phyloP scores from a whole-genome alignment of 2,888 invertebrate genomes.

The Coelinius sp. region DNA sequence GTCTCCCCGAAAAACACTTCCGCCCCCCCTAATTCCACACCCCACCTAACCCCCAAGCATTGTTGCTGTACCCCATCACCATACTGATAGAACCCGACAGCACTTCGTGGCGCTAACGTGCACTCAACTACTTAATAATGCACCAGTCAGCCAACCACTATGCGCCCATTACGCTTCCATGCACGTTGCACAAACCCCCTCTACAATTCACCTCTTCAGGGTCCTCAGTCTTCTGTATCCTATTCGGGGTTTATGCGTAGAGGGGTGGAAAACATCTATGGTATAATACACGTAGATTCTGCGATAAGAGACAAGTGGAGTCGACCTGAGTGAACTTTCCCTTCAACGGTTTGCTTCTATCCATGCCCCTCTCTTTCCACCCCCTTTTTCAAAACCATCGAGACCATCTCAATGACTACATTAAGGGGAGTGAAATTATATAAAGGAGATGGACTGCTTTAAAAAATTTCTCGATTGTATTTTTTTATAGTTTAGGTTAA shows the following conservation, averaged over 20 bases:
- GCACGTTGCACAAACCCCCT: slow-evolving; percentile 51
- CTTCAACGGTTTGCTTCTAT: neutral
- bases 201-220: neutral
- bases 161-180: slow-evolving; percentile 62
- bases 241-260: slow-evolving; percentile 24
- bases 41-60: neutral
- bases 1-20: slow-evolving; percentile 5
- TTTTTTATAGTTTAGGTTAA: neutral
- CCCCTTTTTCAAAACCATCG: slow-evolving; percentile 5
- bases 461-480: neutral
- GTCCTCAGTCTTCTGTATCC: slow-evolving; percentile 20
- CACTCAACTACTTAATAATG: slow-evolving; percentile 67
- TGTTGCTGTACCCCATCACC: slow-evolving; percentile 11
- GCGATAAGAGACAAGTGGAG: slow-evolving; percentile 27
- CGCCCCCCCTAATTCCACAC: neutral
- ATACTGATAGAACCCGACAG: slow-evolving; percentile 61
- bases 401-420: slow-evolving; percentile 21
- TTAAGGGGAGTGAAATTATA: neutral
- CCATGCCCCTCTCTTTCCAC: neutral
- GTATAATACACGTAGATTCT: slow-evolving; percentile 36
- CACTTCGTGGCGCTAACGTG: slow-evolving; percentile 62
- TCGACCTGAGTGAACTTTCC: slow-evolving; percentile 19
- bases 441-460: neutral
- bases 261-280: slow-evolving; percentile 18
- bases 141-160: slow-evolving; percentile 64